phyloP scores from a whole-genome alignment of 2,797 vertebrate genomes.

The Gephyroberyx darwinii region DNA sequence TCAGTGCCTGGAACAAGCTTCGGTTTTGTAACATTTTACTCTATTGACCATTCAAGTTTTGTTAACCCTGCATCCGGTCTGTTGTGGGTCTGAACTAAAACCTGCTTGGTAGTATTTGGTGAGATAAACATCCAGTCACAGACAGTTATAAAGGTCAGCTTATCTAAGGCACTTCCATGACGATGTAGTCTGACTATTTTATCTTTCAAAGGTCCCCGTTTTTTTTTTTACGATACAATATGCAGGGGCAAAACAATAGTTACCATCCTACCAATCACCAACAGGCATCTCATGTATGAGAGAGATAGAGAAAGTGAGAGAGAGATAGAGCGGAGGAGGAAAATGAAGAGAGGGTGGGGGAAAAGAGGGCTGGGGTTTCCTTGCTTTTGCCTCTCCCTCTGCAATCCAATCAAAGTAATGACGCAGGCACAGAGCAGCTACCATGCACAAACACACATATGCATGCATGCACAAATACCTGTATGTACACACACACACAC shows the following conservation, averaged over 20 bases:
- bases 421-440: conserved; percentile 45
- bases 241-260: background rate
- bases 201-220: conserved; percentile 55
- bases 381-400: conserved; percentile 44
- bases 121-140: background rate
- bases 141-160: conserved; percentile 4
- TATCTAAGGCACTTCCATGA: conserved; percentile 33
- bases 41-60: too few species aligned
- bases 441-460: background rate
- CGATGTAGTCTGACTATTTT: conserved; percentile 17
- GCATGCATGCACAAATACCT: conserved; percentile 6
- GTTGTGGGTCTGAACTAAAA: too few species aligned
- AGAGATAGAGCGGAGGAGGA: conserved; percentile 13
- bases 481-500: conserved; percentile 30
- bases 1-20: too few species aligned
- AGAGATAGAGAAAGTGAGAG: conserved; percentile 1
- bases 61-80: too few species aligned
- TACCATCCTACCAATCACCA: too few species aligned
- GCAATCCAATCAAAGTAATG: conserved; percentile 65
- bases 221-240: conserved; percentile 21
- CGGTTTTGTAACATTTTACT: too few species aligned
- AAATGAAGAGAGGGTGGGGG: conserved; percentile 51
- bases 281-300: too few species aligned
- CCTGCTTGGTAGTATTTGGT: too few species aligned
- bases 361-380: conserved; percentile 64